Percentiles rank a stretch among this genome's conserved stretches.
These are phyloP conservation scores for Leptarthrus brevirostris DNA, from an alignment of 2,888 invertebrate species.

Conservation along the genomic window DNA sequence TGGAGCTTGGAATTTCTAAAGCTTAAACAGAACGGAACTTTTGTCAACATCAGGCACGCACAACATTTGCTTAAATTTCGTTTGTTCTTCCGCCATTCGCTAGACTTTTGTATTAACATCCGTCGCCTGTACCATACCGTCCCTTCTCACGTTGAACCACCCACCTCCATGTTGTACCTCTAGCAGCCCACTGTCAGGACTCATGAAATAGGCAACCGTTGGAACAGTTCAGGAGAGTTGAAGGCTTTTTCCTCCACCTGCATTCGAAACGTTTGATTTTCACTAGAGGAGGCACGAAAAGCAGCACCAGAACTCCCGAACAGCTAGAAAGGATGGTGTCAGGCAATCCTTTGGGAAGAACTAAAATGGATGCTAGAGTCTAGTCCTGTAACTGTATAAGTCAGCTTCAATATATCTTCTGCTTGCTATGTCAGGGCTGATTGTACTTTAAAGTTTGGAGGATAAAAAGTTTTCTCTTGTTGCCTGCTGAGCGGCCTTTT, in stretches of 20 bases:
- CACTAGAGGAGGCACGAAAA: conserved; percentile 7
- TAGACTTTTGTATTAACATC: conserved; percentile 39
- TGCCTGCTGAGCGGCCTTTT: conserved; percentile 35
- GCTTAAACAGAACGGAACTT: conserved; percentile 41
- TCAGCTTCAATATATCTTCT: conserved; percentile 10
- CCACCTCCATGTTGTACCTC: background rate
- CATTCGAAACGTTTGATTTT: conserved; percentile 38
- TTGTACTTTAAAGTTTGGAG: conserved; percentile 36
- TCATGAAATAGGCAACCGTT: conserved; percentile 6
- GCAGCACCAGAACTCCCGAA: background rate
- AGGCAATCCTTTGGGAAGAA: too few relatives aligned
- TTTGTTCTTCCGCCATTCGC: conserved; percentile 36
- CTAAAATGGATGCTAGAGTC: background rate
- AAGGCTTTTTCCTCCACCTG: background rate
- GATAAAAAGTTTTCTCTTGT: conserved; percentile 25
- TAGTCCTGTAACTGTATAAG: background rate
- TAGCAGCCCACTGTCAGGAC: background rate
- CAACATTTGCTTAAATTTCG: conserved; percentile 48
- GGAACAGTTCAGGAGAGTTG: background rate
- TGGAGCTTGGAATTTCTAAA: conserved; percentile 38
- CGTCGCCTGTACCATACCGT: background rate
- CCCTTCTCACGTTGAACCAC: background rate
- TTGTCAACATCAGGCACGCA: conserved; percentile 49
- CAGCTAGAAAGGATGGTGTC: background rate
- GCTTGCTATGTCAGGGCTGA: conserved; percentile 11